A percentile compares a stretch with the other conserved stretches of the same genome.
Evolutionary conservation across 2,797 vertebrate species (phyloP).

Genomic region (Sebastes dallii): DNA sequence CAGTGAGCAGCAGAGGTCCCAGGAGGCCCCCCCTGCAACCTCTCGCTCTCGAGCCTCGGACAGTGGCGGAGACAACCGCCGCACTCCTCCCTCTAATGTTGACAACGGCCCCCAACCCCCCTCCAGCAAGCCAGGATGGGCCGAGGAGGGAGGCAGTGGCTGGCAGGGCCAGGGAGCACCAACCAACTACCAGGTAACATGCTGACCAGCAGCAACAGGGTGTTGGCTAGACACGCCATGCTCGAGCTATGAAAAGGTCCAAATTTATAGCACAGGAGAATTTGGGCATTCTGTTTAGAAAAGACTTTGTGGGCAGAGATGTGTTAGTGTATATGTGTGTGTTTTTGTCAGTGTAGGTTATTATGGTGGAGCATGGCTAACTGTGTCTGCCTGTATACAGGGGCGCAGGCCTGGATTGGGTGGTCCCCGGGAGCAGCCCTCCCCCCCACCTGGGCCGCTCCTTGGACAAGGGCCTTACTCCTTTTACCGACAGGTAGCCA

Average conservation of each 20-base stretch:
- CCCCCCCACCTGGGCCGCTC: constrained; percentile 82
- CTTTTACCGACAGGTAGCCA: constrained; percentile 84
- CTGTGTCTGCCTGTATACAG: constrained; percentile 79
- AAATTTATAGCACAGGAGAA: background rate
- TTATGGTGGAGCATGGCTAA: constrained; percentile 64
- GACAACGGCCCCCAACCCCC: constrained; percentile 81
- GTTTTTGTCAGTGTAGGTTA: constrained; percentile 48
- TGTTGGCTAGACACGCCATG: background rate
- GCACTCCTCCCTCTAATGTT: constrained; percentile 75
- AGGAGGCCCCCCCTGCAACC: constrained; percentile 67
- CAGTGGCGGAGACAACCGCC: constrained; percentile 76
- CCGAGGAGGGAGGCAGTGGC: constrained; percentile 85
- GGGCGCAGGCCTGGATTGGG: constrained; percentile 83
- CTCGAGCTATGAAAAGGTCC: background rate
- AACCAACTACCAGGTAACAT: constrained; percentile 85
- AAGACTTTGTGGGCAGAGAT: constrained; percentile 10
- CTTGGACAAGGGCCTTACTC: constrained; percentile 82
- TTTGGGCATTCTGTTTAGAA: background rate
- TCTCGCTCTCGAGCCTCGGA: constrained; percentile 78
- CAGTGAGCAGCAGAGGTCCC: constrained; percentile 78
- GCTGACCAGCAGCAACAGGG: background rate
- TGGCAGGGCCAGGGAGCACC: constrained; percentile 78
- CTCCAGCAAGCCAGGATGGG: constrained; percentile 87
- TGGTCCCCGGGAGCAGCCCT: constrained; percentile 82
- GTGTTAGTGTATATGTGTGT: constrained; percentile 13